These are phyloP conservation scores for Drosophila orena DNA, from an alignment of 1,140 invertebrate species.

Conservation along the genomic window DNA sequence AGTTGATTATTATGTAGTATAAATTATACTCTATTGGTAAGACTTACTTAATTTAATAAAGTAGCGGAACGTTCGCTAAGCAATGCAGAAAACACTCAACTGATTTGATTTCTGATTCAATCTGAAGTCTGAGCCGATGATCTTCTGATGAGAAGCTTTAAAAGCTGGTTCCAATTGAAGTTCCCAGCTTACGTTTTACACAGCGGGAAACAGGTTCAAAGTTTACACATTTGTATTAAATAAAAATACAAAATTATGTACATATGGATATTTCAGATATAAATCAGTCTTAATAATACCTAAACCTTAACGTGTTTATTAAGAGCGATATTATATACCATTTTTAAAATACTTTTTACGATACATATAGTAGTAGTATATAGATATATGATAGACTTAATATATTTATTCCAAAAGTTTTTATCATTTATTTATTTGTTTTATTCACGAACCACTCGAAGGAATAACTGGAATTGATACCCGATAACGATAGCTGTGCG, in stretches of 20 bases:
- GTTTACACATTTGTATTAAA: too few species aligned
- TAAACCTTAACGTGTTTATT: too few species aligned
- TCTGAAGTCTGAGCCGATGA: constrained; percentile 14
- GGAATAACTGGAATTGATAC: constrained; percentile 1
- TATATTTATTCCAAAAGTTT: too few species aligned
- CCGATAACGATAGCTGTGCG: constrained; percentile 12
- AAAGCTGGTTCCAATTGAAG: constrained; percentile 22
- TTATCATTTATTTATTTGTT: neutral
- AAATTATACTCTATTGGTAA: constrained; percentile 17
- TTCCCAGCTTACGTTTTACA: constrained; percentile 25
- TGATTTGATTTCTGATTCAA: constrained; percentile 45
- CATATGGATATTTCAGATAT: too few species aligned
- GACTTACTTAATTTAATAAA: neutral
- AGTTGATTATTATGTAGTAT: neutral
- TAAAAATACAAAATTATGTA: too few species aligned
- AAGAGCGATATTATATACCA: too few species aligned
- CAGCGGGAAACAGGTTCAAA: constrained; percentile 1
- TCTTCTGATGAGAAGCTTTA: constrained; percentile 28
- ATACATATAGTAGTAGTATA: too few species aligned
- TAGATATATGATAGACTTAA: too few species aligned
- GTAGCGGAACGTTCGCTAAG: constrained; percentile 4
- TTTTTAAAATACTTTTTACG: too few species aligned
- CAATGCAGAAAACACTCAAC: constrained; percentile 27
- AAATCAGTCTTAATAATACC: too few species aligned
- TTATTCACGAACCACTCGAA: neutral